Percentiles rank a stretch among this genome's conserved stretches.
These are phyloP conservation scores for Pyrocephalus nanus DNA, from an alignment of 2,797 vertebrate species.

Conservation along the genomic window DNA sequence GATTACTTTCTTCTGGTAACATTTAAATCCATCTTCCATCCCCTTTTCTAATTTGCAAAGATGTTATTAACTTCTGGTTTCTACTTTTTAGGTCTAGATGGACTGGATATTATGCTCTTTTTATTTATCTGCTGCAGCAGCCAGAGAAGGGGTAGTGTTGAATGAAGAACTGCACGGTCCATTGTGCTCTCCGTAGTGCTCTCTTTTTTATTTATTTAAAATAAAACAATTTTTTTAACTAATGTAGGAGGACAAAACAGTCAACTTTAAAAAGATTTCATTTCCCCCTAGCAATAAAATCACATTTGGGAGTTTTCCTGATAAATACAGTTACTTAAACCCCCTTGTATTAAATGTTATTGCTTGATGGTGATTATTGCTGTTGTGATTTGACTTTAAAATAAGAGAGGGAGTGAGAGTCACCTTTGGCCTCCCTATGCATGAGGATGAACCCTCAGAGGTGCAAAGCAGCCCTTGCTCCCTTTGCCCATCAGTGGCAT, in stretches of 20 bases:
- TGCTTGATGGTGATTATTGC: background rate
- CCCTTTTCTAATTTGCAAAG: background rate
- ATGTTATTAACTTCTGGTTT: background rate
- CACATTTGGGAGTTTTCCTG: background rate
- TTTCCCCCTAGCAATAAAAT: background rate
- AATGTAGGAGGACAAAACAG: background rate
- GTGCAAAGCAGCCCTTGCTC: background rate
- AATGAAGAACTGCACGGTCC: background rate
- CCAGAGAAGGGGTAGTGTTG: background rate
- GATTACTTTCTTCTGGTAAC: background rate
- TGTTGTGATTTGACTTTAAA: background rate
- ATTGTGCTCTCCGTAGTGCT: background rate
- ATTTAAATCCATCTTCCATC: background rate
- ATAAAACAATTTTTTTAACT: background rate
- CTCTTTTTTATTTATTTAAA: background rate
- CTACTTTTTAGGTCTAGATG: background rate
- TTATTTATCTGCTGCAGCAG: background rate
- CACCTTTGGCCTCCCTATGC: background rate
- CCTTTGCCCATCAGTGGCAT: background rate
- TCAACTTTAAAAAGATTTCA: background rate
- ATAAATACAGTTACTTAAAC: background rate
- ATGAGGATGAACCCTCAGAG: background rate
- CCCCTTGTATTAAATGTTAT: background rate
- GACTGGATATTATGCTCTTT: background rate
- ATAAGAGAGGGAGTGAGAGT: fast-evolving